Evolutionary conservation across 2,888 invertebrate genomes (phyloP).

Genomic region (Cataglyphis cursor): DNA sequence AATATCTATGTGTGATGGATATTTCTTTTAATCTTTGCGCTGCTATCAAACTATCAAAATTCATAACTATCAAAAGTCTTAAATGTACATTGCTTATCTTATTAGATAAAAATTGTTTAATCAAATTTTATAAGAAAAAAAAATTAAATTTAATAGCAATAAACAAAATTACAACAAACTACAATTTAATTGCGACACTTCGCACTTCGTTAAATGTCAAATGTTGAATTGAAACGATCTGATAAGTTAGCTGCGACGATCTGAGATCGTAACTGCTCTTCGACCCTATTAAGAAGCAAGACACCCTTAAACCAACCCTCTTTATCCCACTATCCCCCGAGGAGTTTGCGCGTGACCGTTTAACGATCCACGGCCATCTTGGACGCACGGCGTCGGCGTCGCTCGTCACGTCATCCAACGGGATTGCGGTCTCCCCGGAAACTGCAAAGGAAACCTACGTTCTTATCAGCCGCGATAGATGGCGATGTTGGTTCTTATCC

Average conservation of each 20-base stretch:
- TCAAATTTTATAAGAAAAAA: background rate
- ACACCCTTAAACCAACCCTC: conserved; percentile 73
- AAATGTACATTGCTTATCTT: background rate
- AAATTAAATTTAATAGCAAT: background rate
- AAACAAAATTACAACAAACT: background rate
- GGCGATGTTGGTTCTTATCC: conserved; percentile 79
- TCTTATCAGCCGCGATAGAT: conserved; percentile 83
- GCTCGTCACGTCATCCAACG: conserved; percentile 80
- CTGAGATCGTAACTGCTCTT: conserved; percentile 70
- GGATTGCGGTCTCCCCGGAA: conserved; percentile 82
- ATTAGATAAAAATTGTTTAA: background rate
- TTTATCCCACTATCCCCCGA: conserved; percentile 57
- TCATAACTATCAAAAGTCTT: background rate
- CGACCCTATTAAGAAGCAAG: conserved; percentile 71
- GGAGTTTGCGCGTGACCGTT: conserved; percentile 82
- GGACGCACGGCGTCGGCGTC: conserved; percentile 81
- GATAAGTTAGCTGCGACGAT: conserved; percentile 60
- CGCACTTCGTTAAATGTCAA: background rate
- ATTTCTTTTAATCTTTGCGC: too few relatives aligned
- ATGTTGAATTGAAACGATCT: conserved; percentile 28
- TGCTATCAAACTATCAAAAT: background rate
- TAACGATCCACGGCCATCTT: conserved; percentile 83
- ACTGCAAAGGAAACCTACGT: conserved; percentile 80
- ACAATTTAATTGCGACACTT: conserved; percentile 21
- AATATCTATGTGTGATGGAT: background rate